Base-by-base conservation (phyloP, 2,113 vertebrate genomes). In the Pelecanoides urinatrix region DNA sequence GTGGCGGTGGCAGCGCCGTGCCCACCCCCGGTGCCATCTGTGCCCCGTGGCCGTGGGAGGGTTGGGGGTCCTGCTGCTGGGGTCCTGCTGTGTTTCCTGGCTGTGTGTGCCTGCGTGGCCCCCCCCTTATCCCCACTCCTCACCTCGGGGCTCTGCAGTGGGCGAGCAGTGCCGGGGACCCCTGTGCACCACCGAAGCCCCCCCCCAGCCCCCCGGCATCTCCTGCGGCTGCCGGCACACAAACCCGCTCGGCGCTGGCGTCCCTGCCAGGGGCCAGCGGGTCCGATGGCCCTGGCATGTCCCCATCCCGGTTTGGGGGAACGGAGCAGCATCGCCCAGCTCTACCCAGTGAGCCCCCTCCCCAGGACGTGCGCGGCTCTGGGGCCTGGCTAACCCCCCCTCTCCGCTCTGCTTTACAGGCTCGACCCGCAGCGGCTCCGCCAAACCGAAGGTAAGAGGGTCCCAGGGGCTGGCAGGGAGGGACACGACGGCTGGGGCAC, bases 401-500 rank as follows among this genome's bases (percentile, higher is more conserved):
- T 76, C 83, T 97, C 72, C 84, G n/a, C 59, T 97, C 94, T 84
- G 36, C 72, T 70, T 86, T 92, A 30, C 98, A 99, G 99, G 99
- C 98, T 98, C 98, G 32, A 98, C 99, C 98, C 99, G 98, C 98
- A 99, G 99, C 98, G 99, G 99, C 97, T 99, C 99, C 56, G 98
- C 98, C 80, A 99, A 99, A 98, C 99, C 98, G 19, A 99, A 99
- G 99, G 99, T 99, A 98, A 98, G 98, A 13, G 32, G 36, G n/a
- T 45, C 5, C n/a, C 1, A 53, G 71, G 74, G 72, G 26, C 7
- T n/a, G 55, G 67, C 10, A 0, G 53, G 38, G 86, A 2, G 50
- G 71, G 87, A 22, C 2, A 7, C 2, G 9, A 2, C 13, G 32
- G 32, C 23, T 10, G n/a, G 45, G 49, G 12, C 68, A 5, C 3